Conservation (phyloP, 1,140 invertebrate genomes). For the Diploscapter pachys region DNA sequence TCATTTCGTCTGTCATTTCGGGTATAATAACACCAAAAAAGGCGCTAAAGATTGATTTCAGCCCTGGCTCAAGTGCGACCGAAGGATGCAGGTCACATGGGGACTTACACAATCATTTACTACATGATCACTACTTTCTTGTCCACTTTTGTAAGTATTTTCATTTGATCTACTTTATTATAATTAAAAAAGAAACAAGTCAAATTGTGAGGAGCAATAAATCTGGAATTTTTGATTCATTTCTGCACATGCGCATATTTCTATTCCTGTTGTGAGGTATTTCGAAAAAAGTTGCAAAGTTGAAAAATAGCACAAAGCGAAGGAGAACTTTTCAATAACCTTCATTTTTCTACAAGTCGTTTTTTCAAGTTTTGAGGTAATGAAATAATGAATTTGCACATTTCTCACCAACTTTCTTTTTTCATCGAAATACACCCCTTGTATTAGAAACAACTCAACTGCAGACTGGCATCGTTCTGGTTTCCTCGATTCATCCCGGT, state of each 20-base stretch:
- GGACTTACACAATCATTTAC: constrained; percentile 76
- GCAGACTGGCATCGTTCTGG: constrained; percentile 73
- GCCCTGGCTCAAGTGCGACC: constrained; percentile 57
- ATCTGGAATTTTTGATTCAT: neutral
- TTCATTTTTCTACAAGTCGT: no score
- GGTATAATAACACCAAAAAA: constrained; percentile 54
- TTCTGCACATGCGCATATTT: neutral
- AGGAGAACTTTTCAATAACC: no score
- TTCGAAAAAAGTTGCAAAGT: constrained; percentile 54
- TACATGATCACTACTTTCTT: constrained; percentile 84
- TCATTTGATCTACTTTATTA: constrained; percentile 2
- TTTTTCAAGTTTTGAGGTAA: no score
- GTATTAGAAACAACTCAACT: neutral
- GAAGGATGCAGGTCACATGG: constrained; percentile 66
- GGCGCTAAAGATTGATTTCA: constrained; percentile 5
- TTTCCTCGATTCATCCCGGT: constrained; percentile 79
- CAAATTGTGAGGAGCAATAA: neutral
- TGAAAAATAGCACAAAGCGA: neutral
- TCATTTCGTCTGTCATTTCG: constrained; percentile 82
- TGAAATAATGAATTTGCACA: no score
- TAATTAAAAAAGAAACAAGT: neutral
- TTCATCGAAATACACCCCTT: no score
- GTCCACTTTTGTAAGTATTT: constrained; percentile 73
- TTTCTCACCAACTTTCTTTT: no score
- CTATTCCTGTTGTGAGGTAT: neutral